Evolutionary conservation across 2,113 vertebrate species (phyloP), one percentile per base, ranked within the genome.

Genomic region (Cavia aperea): DNA sequence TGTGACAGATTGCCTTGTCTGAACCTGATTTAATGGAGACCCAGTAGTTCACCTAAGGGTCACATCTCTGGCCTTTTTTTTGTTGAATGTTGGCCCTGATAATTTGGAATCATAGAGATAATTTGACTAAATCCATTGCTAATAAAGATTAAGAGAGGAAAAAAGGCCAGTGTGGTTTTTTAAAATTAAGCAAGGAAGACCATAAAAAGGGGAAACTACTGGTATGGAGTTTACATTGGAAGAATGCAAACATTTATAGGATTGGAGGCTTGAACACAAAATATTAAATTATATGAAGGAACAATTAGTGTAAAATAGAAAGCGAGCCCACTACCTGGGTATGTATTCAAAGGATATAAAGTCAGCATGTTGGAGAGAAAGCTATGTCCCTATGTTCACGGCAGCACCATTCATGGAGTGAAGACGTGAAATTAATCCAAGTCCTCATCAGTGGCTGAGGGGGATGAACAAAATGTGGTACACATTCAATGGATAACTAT

Each of bases 41-140:
- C 23, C 18, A 16, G 24, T 83, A 60, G 96, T 92, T 96, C 96
- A 96, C 1, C 10, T 23, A 81, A 46, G 7, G 96, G 95, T 95
- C 96, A 95, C 82, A 81, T 82, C 85, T 93, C 86, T 79, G 88
- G 26, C 58, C 43, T 81, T 70, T 86, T 26, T 92, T 93, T 63
- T 86, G 39, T 88, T 86, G 21, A 63, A 16, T 21, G 60, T 85
- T 93, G 78, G 29, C n/a, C 46, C 19, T 90, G 62, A 58, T 81
- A 70, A 88, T 91, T 87, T 88, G 33, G 56, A 88, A 88, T 33
- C 36, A 65, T 65, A 92, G 68, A 33, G 11, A 87, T 12, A 72
- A 23, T 87, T 56, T 81, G 82, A 95, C 4, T 33, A 84, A 94
- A 86, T 84, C n/a, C n/a, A 7, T 18, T 19, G 70, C 33, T 26